phyloP scores from a whole-genome alignment of 1,140 invertebrate genomes.

The Arctopsyche grandis region DNA sequence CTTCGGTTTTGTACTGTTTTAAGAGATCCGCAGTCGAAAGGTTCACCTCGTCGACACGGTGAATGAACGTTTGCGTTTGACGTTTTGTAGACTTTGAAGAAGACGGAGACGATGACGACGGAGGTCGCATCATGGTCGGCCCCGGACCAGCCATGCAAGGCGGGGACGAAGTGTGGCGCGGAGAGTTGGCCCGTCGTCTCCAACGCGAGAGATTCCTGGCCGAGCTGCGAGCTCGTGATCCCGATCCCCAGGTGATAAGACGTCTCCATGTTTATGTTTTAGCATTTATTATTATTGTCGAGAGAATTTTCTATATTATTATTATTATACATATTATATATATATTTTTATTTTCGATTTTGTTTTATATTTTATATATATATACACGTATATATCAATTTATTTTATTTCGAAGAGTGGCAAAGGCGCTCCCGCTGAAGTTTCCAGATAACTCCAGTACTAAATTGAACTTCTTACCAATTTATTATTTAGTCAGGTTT shows the following conservation, averaged over 20 bases:
- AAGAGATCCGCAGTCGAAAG: too few relatives aligned
- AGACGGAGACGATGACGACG: slow-evolving; percentile 53
- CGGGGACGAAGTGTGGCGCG: slow-evolving; percentile 47
- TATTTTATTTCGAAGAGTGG: slow-evolving; percentile 30
- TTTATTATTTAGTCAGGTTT: slow-evolving; percentile 49
- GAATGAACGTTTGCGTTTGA: background rate
- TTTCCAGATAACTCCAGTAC: slow-evolving; percentile 38
- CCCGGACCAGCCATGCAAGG: background rate
- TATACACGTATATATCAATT: too few relatives aligned
- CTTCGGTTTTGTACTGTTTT: too few relatives aligned
- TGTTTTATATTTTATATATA: slow-evolving; percentile 16
- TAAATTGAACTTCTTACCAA: slow-evolving; percentile 30
- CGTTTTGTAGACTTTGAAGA: slow-evolving; percentile 52
- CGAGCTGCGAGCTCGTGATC: slow-evolving; percentile 47
- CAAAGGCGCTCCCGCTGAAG: slow-evolving; percentile 36
- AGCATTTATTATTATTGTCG: too few relatives aligned
- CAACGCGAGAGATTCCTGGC: slow-evolving; percentile 50
- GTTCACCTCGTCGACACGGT: too few relatives aligned
- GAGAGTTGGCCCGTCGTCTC: slow-evolving; percentile 47
- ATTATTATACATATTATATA: background rate
- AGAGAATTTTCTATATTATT: background rate
- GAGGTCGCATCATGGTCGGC: background rate
- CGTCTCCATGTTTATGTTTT: background rate
- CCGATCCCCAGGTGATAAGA: slow-evolving; percentile 48
- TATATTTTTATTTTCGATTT: slow-evolving; percentile 2